Base-by-base conservation (phyloP, 2,113 vertebrate genomes). In the Nothoprocta perdicaria region DNA sequence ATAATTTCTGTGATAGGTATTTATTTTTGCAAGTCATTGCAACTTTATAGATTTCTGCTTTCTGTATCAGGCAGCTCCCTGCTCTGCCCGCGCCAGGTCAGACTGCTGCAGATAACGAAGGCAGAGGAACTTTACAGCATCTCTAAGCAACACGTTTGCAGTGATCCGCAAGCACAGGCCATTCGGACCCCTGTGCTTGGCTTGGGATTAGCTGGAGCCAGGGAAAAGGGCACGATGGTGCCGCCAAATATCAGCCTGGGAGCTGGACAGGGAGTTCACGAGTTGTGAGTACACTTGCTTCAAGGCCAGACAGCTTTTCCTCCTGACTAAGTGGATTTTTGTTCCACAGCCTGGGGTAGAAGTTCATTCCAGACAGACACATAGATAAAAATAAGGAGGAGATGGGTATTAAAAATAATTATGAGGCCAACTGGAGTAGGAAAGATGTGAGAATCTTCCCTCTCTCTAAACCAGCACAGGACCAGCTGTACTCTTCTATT, bases 131-230 rank as follows among this genome's bases (percentile, higher is more conserved):
- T n/a, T 68, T 33, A 75, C 53, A 76, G 74, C 84, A 72, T 19
- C 68, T 0, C 0, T 48, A 67, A 61, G 21, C 17, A 22, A n/a
- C 26, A 81, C 41, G 11, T 40, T 21, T 62, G 33, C n/a, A 63
- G 50, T 3, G 23, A 68, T 29, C 14, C 1, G 1, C 41, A 6
- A 22, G 52, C 26, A 0, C 0, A 86, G 41, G 19, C 14, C 7
- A 10, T 40, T n/a, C 48, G 43, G 24, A 71, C 41, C 31, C 41
- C 40, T 2, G 62, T 14, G 29, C 26, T 89, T 58, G 66, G 12
- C 43, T 73, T 50, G 80, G 45, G 38, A 71, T n/a, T 58, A 38
- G 74, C 77, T 0, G 22, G 62, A 76, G 26, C 9, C 1, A 1
- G 22, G 72, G 67, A 73, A 88, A 88, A 83, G 27, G 57, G 21